A percentile compares a stretch with the other conserved stretches of the same genome.
These are phyloP conservation scores for Nomada fucata DNA, from an alignment of 2,888 invertebrate species.

Conservation along the genomic window DNA sequence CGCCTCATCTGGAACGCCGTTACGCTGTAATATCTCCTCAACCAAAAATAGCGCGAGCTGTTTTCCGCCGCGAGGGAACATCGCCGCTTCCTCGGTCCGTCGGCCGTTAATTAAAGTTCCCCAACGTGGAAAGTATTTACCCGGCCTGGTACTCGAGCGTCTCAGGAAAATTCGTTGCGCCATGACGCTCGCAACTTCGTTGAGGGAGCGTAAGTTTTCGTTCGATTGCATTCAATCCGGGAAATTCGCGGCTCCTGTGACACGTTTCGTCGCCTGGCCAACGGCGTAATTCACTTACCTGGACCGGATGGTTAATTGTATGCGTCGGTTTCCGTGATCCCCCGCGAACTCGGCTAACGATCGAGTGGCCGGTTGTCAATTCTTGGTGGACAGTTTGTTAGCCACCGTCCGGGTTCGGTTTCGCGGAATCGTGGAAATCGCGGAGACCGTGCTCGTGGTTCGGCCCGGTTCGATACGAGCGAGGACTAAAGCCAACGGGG, in stretches of 20 bases:
- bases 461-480: background rate
- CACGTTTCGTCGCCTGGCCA: slow-evolving; percentile 65
- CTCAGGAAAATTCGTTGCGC: background rate
- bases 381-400: slow-evolving; percentile 45
- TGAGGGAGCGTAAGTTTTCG: slow-evolving; percentile 56
- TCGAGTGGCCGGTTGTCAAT: slow-evolving; percentile 50
- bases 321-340: slow-evolving; percentile 45
- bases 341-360: slow-evolving; percentile 46
- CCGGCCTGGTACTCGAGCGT: too few species aligned
- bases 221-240: slow-evolving; percentile 64
- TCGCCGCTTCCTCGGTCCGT: too few species aligned
- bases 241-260: slow-evolving; percentile 55
- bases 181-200: slow-evolving; percentile 32
- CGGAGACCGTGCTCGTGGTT: too few species aligned
- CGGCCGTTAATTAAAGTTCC: background rate
- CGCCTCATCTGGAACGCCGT: background rate
- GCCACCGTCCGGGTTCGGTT: background rate
- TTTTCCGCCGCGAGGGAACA: background rate
- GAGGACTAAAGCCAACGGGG: background rate
- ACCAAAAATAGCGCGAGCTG: background rate
- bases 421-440: background rate
- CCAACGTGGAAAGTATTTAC: background rate
- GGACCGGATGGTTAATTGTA: slow-evolving; percentile 54
- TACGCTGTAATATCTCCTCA: too few species aligned
- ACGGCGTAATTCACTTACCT: slow-evolving; percentile 61